A percentile compares a stretch with the other conserved stretches of the same genome.
phyloP scores from a whole-genome alignment of 1,140 invertebrate species.

The Ceratina japonica region DNA sequence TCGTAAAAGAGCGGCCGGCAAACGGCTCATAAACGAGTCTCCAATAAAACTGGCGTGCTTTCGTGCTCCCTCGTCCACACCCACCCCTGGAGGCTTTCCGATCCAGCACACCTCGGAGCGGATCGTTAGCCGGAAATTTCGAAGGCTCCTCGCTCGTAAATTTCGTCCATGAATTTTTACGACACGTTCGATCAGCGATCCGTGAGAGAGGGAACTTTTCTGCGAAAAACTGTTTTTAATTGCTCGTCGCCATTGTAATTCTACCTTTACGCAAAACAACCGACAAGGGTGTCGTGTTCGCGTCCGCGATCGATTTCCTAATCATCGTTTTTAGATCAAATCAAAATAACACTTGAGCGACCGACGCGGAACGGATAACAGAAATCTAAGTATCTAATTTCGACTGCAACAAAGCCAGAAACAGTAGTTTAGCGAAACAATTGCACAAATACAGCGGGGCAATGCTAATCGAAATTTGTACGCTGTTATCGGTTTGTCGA shows the following conservation, averaged over 20 bases:
- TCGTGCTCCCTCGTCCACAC: background rate
- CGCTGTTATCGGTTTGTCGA: conserved; percentile 49
- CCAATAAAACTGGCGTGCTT: conserved; percentile 45
- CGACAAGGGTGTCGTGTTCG: background rate
- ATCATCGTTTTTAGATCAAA: background rate
- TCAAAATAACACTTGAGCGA: no score
- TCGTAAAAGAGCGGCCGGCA: conserved; percentile 54
- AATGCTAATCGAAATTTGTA: conserved; percentile 47
- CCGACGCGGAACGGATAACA: no score
- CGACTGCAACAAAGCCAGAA: background rate
- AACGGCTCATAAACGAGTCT: conserved; percentile 56
- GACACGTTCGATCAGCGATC: conserved; percentile 24
- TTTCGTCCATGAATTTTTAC: conserved; percentile 61
- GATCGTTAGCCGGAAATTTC: conserved; percentile 58
- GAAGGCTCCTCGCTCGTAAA: conserved; percentile 48
- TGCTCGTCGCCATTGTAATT: conserved; percentile 2
- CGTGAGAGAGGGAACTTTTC: background rate
- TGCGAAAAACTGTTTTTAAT: conserved; percentile 15
- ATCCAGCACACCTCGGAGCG: background rate
- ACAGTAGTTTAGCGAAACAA: background rate
- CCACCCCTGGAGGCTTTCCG: background rate
- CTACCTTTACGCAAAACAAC: background rate
- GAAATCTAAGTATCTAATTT: background rate
- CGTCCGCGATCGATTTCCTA: background rate
- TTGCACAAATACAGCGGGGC: conserved; percentile 21